Evolutionary conservation across 2,797 vertebrate species (phyloP), one percentile per base, ranked within the genome.

Genomic region (Pangasius sanitwongsei): DNA sequence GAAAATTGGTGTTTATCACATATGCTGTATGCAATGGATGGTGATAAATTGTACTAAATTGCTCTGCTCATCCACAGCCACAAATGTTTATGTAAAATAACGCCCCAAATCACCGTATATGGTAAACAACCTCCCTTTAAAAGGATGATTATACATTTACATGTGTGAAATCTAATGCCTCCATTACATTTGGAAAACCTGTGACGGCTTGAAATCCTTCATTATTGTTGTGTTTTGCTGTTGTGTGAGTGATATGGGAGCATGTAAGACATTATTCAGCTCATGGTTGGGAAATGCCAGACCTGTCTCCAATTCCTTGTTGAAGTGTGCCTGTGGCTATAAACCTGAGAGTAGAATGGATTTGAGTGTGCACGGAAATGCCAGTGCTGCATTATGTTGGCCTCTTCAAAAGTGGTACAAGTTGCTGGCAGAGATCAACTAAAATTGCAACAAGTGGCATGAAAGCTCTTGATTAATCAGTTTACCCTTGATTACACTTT

Each of bases 291-390:
- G 57, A 83, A 61, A 63, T 63, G 37, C 34, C 80, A 82, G 55
- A 61, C 11, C 55, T 57, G 53, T 57, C 16, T 34, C 77, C 9
- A 20, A 59, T 57, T 81, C 59, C 78, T 81, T 4, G 7, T 23
- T 81, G 31, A 81, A 37, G 78, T 81, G n/a, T 57, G 77, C 77
- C 77, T 4, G 7, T 59, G 31, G 53, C 53, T 81, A 81, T 59
- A 57, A 12, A 23, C 78, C 53, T 59, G 53, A 81, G 31, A 81
- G 78, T 34, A 50, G 44, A 77, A 50, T 18, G 28, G 44, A 77
- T 77, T 53, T 55, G 50, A 80, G n/a, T 57, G n/a, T 80, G 77
- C 16, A 55, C n/a, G 0, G n/a, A 80, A 80, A 81, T 34, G 44
- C 25, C 44, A 77, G 20, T 37, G 53, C 53, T 23, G 53, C 9